Percentiles rank a stretch among this genome's conserved stretches.
Evolutionary conservation across 1,140 invertebrate species (phyloP).

Genomic region (Paraescarpia echinospica): DNA sequence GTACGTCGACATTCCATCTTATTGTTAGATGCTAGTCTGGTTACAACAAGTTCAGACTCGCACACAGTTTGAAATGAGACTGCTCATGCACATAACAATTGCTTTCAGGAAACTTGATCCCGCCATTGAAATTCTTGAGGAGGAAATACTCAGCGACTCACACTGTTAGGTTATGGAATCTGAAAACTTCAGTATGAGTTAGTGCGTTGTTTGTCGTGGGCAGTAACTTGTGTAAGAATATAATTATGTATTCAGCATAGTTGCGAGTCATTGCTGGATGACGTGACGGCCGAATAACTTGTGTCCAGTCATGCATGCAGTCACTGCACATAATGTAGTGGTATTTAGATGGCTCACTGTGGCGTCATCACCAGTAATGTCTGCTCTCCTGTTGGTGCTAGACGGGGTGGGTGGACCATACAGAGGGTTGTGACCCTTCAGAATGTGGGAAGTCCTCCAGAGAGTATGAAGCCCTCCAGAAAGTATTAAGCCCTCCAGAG

Average conservation of each 20-base stretch:
- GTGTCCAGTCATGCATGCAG: not conserved
- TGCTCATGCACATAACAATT: not conserved
- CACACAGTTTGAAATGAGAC: not conserved
- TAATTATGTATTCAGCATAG: not conserved
- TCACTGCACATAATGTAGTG: not conserved
- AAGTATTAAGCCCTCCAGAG: too few species aligned
- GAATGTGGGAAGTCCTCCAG: too few species aligned
- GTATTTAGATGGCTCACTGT: not conserved
- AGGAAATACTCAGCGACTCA: not conserved
- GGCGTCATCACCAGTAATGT: not conserved
- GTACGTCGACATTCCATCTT: not conserved
- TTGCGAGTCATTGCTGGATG: not conserved
- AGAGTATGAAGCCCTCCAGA: too few species aligned
- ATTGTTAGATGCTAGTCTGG: not conserved
- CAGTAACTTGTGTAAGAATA: not conserved
- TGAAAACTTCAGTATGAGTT: not conserved
- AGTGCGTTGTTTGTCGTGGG: not conserved
- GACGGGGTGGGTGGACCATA: too few species aligned
- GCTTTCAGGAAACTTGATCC: not conserved
- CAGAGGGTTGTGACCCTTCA: too few species aligned
- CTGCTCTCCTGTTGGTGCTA: too few species aligned
- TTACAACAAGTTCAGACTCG: not conserved
- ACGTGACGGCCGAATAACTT: not conserved
- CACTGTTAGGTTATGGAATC: not conserved
- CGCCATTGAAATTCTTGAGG: not conserved